Evolutionary conservation across 2,888 invertebrate genomes (phyloP).

Genomic region (Chrysina gloriosa): DNA sequence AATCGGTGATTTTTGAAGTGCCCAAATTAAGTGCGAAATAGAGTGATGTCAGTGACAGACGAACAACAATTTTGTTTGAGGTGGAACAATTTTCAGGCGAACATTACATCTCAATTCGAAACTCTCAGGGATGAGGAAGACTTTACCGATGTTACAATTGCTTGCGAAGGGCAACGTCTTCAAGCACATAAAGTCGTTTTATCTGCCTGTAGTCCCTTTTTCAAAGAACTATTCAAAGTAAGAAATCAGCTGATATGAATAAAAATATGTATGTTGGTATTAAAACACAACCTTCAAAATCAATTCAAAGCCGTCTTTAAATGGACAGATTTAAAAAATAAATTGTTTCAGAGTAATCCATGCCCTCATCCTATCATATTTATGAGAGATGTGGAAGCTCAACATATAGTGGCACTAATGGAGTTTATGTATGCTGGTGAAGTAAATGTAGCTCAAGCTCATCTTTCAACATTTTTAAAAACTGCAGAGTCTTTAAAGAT

Average conservation of each 20-base stretch:
- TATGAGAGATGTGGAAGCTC: slow-evolving; percentile 84
- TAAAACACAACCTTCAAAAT: slow-evolving; percentile 24
- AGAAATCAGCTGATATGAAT: slow-evolving; percentile 60
- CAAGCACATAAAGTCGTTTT: slow-evolving; percentile 89
- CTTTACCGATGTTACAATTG: slow-evolving; percentile 89
- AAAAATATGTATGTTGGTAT: slow-evolving; percentile 36
- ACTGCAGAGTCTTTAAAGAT: slow-evolving; percentile 85
- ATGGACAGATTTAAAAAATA: background rate
- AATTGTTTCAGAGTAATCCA: slow-evolving; percentile 79
- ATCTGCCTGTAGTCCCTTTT: slow-evolving; percentile 89
- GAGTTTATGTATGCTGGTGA: slow-evolving; percentile 90
- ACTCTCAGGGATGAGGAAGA: slow-evolving; percentile 86
- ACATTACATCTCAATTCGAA: slow-evolving; percentile 88
- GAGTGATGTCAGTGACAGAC: slow-evolving; percentile 65
- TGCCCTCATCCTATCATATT: slow-evolving; percentile 88
- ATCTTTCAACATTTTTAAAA: slow-evolving; percentile 79
- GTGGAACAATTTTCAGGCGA: slow-evolving; percentile 91
- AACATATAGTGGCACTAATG: slow-evolving; percentile 80
- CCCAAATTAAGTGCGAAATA: slow-evolving; percentile 24
- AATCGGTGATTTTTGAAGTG: slow-evolving; percentile 40
- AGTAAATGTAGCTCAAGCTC: slow-evolving; percentile 84
- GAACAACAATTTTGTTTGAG: slow-evolving; percentile 90
- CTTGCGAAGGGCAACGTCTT: slow-evolving; percentile 85
- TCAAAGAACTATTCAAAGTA: slow-evolving; percentile 88
- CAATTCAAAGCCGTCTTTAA: slow-evolving; percentile 40